Evolutionary conservation across 2,888 invertebrate genomes (phyloP).

Genomic region (Cyrtodaria siliqua): DNA sequence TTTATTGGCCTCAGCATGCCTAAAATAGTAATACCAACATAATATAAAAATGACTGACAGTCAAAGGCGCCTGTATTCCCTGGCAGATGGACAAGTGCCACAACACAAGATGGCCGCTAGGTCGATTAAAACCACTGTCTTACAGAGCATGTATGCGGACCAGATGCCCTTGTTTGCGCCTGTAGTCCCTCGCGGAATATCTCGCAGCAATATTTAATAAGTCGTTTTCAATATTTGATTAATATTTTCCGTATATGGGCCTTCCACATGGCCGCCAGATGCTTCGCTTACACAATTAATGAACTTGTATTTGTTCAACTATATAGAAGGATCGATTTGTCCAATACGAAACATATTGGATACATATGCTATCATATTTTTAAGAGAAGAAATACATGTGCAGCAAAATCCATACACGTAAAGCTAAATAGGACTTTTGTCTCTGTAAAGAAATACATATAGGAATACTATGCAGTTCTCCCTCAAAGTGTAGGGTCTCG

Average conservation of each 20-base stretch:
- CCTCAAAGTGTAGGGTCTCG: too few relatives aligned
- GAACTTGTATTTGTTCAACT: constrained; percentile 48
- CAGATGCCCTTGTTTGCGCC: constrained; percentile 64
- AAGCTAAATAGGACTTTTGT: too few relatives aligned
- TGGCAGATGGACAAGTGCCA: constrained; percentile 43
- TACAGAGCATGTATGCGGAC: constrained; percentile 8
- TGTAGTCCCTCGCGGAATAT: constrained; percentile 44
- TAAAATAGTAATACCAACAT: too few relatives aligned
- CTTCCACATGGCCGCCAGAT: constrained; percentile 61
- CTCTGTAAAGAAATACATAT: too few relatives aligned
- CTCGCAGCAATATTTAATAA: constrained; percentile 47
- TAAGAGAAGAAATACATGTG: too few relatives aligned
- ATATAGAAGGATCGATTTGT: constrained; percentile 5
- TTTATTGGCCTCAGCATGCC: too few relatives aligned
- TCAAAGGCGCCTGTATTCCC: too few relatives aligned
- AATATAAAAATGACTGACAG: too few relatives aligned
- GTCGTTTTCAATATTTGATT: constrained; percentile 63
- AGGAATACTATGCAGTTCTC: too few relatives aligned
- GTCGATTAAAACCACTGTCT: neutral
- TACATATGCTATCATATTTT: too few relatives aligned
- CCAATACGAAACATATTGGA: constrained; percentile 37
- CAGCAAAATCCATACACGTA: too few relatives aligned
- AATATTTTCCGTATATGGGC: constrained; percentile 50
- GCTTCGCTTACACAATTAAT: constrained; percentile 62
- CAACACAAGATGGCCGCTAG: constrained; percentile 27